Conservation (phyloP, 2,113 vertebrate species). For the Carassius auratus region DNA sequence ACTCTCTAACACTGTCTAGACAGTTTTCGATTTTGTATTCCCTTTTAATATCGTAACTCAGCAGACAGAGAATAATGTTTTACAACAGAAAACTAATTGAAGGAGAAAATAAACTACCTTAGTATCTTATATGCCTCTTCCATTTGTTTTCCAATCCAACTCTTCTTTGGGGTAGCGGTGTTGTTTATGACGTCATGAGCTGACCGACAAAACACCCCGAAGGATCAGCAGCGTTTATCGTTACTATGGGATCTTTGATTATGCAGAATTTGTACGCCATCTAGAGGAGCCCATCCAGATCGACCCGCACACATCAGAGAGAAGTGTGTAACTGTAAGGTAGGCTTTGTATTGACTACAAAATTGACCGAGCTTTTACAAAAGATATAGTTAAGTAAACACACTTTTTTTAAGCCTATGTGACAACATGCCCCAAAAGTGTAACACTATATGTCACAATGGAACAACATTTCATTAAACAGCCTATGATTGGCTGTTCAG, state of each 20-base stretch:
- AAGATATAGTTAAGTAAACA: no score
- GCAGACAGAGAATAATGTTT: background rate
- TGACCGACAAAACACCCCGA: background rate
- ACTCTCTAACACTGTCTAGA: background rate
- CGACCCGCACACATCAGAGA: background rate
- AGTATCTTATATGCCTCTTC: background rate
- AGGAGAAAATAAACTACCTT: background rate
- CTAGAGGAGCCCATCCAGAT: slow-evolving; percentile 17
- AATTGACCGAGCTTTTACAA: no score
- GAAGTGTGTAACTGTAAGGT: no score
- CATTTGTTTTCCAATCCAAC: background rate
- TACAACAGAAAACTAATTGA: background rate
- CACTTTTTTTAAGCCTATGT: no score
- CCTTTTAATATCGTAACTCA: background rate
- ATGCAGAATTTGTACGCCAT: slow-evolving; percentile 25
- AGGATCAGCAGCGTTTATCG: background rate
- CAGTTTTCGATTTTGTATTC: background rate
- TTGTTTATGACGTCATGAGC: slow-evolving; percentile 29
- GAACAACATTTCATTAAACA: no score
- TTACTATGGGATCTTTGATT: slow-evolving; percentile 33
- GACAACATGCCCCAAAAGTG: no score
- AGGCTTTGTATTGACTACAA: no score
- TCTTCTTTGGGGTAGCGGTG: background rate
- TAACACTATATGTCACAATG: no score
- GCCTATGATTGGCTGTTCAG: no score